Conservation (phyloP, 2,888 invertebrate genomes). For the Mythimna pallens region DNA sequence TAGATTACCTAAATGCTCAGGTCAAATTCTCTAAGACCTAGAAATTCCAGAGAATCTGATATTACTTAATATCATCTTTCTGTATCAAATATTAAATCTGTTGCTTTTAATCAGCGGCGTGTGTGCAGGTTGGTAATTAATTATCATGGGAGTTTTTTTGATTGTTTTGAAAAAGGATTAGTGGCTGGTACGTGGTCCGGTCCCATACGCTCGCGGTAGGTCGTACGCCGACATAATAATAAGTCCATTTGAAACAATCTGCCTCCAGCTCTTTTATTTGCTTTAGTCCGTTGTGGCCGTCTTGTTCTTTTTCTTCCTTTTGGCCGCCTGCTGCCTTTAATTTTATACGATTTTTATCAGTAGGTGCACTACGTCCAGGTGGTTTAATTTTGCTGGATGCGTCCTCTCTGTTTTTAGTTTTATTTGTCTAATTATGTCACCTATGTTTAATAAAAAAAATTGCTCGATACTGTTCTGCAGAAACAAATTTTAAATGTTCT, state of each 20-base stretch:
- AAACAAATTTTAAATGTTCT: background rate
- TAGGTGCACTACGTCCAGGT: slow-evolving; percentile 51
- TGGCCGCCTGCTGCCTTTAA: slow-evolving; percentile 68
- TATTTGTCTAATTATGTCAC: slow-evolving; percentile 10
- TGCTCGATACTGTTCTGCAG: slow-evolving; percentile 1
- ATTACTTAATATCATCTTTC: background rate
- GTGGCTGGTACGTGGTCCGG: slow-evolving; percentile 50
- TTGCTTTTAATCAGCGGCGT: slow-evolving; percentile 18
- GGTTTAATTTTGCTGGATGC: slow-evolving; percentile 63
- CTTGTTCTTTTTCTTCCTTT: slow-evolving; percentile 70
- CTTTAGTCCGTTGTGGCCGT: slow-evolving; percentile 70
- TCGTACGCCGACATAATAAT: slow-evolving; percentile 77
- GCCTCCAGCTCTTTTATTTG: slow-evolving; percentile 76
- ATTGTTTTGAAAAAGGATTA: slow-evolving; percentile 52
- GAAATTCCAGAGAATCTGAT: background rate
- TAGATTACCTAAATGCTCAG: background rate
- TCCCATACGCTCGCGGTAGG: slow-evolving; percentile 74
- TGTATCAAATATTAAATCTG: slow-evolving; percentile 6
- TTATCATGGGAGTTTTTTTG: slow-evolving; percentile 43
- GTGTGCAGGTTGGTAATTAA: slow-evolving; percentile 50
- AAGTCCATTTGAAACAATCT: slow-evolving; percentile 84
- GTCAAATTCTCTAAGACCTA: background rate
- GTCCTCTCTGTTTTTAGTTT: slow-evolving; percentile 37
- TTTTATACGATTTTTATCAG: slow-evolving; percentile 70
- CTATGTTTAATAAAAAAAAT: background rate